Conservation (phyloP, 2,888 invertebrate genomes). For the Cyrtodaria siliqua region DNA sequence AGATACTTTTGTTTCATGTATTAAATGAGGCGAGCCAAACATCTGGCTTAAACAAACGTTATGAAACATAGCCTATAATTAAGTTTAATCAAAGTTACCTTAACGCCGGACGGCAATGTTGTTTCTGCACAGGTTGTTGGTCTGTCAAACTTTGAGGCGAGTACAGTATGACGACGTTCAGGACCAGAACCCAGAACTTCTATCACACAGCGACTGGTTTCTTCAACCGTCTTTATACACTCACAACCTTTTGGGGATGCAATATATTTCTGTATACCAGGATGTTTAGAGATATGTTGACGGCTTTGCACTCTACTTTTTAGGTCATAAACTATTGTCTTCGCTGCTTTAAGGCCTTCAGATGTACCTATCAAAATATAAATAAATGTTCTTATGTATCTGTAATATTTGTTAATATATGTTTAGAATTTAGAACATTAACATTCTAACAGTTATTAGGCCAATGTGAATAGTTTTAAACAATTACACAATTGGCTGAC, state of each 20-base stretch:
- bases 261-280: conserved; percentile 49
- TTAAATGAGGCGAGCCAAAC: too few species aligned
- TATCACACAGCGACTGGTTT: conserved; percentile 52
- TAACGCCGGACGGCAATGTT: conserved; percentile 7
- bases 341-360: conserved; percentile 44
- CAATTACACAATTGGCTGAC: too few species aligned
- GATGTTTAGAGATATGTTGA: conserved; percentile 43
- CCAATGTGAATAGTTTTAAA: too few species aligned
- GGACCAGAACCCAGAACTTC: conserved; percentile 30
- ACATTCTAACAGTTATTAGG: too few species aligned
- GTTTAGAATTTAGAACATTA: too few species aligned
- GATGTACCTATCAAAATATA: conserved; percentile 46
- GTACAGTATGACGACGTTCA: conserved; percentile 15
- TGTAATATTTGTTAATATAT: not conserved
- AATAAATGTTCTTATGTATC: not conserved
- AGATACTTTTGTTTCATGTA: too few species aligned
- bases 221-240: conserved; percentile 53
- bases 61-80: too few species aligned
- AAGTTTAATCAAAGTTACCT: conserved; percentile 8
- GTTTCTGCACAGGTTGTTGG: conserved; percentile 38
- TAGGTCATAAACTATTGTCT: conserved; percentile 29
- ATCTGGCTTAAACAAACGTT: too few species aligned
- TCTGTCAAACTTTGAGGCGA: conserved; percentile 27
- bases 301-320: conserved; percentile 27
- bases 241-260: conserved; percentile 43